phyloP scores from a whole-genome alignment of 2,888 invertebrate genomes.

The Hirtodrosophila trivittata region DNA sequence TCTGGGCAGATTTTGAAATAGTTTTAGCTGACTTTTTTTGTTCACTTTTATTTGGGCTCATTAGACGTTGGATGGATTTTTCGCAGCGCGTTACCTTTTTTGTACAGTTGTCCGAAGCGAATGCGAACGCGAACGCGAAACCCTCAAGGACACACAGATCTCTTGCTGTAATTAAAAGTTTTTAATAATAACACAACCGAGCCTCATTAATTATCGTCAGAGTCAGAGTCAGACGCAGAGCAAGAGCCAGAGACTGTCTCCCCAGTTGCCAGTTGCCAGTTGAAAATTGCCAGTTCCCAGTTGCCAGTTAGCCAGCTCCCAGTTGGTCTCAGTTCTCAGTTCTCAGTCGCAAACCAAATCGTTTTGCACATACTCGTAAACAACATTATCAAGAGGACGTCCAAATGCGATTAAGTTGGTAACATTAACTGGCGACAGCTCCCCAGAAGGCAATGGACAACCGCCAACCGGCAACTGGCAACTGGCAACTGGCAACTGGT shows the following conservation, averaged over 20 bases:
- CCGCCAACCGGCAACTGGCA: conserved; percentile 8
- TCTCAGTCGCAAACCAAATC: conserved; percentile 46
- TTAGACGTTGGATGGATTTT: conserved; percentile 49
- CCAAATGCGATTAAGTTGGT: conserved; percentile 76
- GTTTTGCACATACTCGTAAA: conserved; percentile 71
- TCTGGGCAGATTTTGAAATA: conserved; percentile 37
- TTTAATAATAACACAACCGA: conserved; percentile 60
- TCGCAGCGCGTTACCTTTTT: conserved; percentile 26
- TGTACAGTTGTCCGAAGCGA: no score
- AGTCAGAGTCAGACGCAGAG: not conserved
- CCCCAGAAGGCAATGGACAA: conserved; percentile 22
- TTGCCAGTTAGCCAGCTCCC: conserved; percentile 2
- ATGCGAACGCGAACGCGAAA: not conserved
- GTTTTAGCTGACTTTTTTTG: conserved; percentile 55
- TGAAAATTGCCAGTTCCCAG: conserved; percentile 1
- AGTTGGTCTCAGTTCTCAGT: conserved; percentile 2
- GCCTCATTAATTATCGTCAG: conserved; percentile 65
- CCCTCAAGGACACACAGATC: conserved; percentile 52
- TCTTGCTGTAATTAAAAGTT: conserved; percentile 64
- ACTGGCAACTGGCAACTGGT: not conserved
- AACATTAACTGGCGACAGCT: conserved; percentile 75
- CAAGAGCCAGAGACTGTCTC: not conserved
- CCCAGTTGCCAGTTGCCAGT: conserved; percentile 5
- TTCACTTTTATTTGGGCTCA: conserved; percentile 53
- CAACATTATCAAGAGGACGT: conserved; percentile 70